These are phyloP conservation scores for Oreochromis spilurus DNA, from an alignment of 2,113 vertebrate genomes.

Conservation along the genomic window DNA sequence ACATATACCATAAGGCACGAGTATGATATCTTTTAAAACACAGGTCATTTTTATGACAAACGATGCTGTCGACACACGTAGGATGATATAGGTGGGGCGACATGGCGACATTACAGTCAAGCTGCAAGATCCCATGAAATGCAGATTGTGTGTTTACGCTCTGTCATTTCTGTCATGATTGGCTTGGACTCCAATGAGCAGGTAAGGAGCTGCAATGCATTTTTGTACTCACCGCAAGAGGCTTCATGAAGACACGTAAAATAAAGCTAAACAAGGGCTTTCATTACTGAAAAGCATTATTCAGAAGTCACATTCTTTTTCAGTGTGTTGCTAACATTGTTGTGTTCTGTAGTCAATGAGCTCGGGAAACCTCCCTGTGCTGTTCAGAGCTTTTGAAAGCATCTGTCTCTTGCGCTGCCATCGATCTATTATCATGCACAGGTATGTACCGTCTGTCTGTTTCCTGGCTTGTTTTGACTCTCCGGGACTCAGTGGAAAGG, in stretches of 20 bases:
- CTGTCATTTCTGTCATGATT: conserved; percentile 24
- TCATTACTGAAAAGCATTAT: not conserved
- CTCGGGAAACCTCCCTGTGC: not conserved
- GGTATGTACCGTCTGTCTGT: conserved; percentile 31
- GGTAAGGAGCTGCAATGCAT: not conserved
- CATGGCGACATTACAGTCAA: conserved; percentile 12
- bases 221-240: not conserved
- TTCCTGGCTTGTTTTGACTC: conserved; percentile 31
- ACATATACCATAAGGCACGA: not conserved
- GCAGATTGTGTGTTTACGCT: conserved; percentile 13
- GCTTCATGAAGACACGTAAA: not conserved
- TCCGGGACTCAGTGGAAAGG: conserved; percentile 31
- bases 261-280: not conserved
- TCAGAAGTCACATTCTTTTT: not conserved
- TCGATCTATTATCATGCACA: conserved; percentile 25
- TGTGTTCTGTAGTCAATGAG: conserved; percentile 4
- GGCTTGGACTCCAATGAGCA: not conserved
- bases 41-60: conserved; percentile 38
- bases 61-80: conserved; percentile 6
- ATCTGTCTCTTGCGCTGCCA: conserved; percentile 2
- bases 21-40: not conserved
- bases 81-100: conserved; percentile 18
- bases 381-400: conserved; percentile 20
- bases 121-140: not conserved
- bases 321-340: not conserved